Percentiles rank a stretch among this genome's conserved stretches.
These are phyloP conservation scores for Oncorhynchus clarkii DNA, from an alignment of 2,113 vertebrate genomes.

Conservation along the genomic window DNA sequence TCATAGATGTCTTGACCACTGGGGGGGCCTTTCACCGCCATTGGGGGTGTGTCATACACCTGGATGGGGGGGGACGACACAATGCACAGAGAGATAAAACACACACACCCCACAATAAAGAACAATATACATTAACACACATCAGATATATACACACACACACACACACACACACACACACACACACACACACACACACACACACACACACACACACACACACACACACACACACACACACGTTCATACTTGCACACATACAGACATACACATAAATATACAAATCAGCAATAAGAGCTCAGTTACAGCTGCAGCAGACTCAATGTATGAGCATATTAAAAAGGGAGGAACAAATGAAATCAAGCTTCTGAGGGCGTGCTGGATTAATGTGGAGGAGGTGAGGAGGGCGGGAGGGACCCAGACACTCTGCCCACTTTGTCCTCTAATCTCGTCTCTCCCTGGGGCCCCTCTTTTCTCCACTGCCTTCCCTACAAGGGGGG, in stretches of 20 bases:
- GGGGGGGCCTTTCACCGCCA: constrained; percentile 87
- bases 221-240: not conserved
- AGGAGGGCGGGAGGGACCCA: not conserved
- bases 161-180: not conserved
- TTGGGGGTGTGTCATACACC: constrained; percentile 93
- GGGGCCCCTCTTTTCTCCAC: not conserved
- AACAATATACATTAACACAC: not conserved
- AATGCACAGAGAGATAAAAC: not conserved
- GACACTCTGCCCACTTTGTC: constrained; percentile 4
- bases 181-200: not conserved
- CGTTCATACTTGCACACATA: not conserved
- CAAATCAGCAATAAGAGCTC: too few relatives aligned
- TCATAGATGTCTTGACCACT: constrained; percentile 87
- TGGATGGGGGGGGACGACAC: constrained; percentile 36
- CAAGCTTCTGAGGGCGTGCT: constrained; percentile 19
- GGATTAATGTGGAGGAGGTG: constrained; percentile 6
- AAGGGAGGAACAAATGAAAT: constrained; percentile 30
- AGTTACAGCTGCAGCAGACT: not conserved
- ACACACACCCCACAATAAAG: not conserved
- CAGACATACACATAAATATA: not conserved
- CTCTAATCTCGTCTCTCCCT: constrained; percentile 1
- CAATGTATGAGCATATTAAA: constrained; percentile 8
- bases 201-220: not conserved
- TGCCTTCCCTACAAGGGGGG: not conserved
- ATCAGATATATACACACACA: not conserved